Base-by-base conservation (phyloP, 2,888 invertebrate genomes). In the Amiota mariae region DNA sequence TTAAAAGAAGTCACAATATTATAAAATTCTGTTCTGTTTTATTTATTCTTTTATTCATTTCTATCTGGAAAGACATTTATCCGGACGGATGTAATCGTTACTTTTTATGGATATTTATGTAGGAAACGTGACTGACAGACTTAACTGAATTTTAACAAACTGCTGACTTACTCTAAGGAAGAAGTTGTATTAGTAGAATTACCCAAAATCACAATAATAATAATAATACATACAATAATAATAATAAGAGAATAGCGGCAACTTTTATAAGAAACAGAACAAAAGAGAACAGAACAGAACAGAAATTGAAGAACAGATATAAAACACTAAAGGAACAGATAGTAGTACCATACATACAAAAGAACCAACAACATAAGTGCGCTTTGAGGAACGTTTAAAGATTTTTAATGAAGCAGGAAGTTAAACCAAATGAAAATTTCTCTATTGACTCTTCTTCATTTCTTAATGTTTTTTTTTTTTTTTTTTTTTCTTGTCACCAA, bases 91-190 rank as follows among this genome's bases (percentile, higher is more conserved):
- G 84, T 84, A 78, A 82, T 85, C 85, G 80, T 85, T 85, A 81
- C 84, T 83, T 85, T 84, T 84, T 86, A 86, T 84, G 84, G 86
- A 86, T 86, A 84, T 84, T 84, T 84, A 84, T 84, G 86, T 86
- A 73, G 77, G 71, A 80, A 85, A 84, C 84, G 84, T 84, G 84
- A 84, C 85, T 79, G 75, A 81, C 85, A 76, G 47, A 8, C 20
- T 54, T n/a, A 15, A 13, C 20, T 20, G 9, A 9, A 70, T 8
- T 51, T 6, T 75, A 70, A 71, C n/a, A 70, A 20, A 79, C 76
- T 80, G 70, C 74, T 48, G 61, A 67, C 63, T 36, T 36, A 36
- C 36, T 36, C 36, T 6, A 36, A 36, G 36, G 36, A 36, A 36
- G 36, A 36, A 36, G 36, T 36, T 36, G 36, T 36, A 36, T 2